A percentile compares a stretch with the other conserved stretches of the same genome.
These are phyloP conservation scores for Euphydryas editha DNA, from an alignment of 2,888 invertebrate species.

Conservation along the genomic window DNA sequence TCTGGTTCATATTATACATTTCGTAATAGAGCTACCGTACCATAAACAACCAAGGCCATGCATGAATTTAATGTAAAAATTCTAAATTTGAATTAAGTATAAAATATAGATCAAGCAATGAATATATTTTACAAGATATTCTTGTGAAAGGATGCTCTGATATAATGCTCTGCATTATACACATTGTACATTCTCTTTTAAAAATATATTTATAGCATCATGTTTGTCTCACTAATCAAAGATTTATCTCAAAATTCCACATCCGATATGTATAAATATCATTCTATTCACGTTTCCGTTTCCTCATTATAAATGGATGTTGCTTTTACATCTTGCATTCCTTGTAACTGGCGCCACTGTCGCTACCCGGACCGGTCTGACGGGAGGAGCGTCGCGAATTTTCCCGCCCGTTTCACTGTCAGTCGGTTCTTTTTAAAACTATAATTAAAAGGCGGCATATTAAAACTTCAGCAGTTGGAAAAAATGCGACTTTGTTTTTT, in stretches of 20 bases:
- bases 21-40: too few species aligned
- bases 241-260: constrained; percentile 25
- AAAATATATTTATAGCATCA: background rate
- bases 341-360: constrained; percentile 47
- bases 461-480: constrained; percentile 22
- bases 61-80: too few species aligned
- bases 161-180: too few species aligned
- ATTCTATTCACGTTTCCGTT: constrained; percentile 55
- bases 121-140: too few species aligned
- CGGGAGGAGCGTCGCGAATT: constrained; percentile 46
- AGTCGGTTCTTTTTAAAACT: constrained; percentile 43
- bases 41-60: too few species aligned
- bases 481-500: constrained; percentile 14
- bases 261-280: constrained; percentile 34
- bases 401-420: constrained; percentile 47
- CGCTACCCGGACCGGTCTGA: constrained; percentile 44
- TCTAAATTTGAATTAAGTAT: too few species aligned
- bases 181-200: too few species aligned
- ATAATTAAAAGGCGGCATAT: constrained; percentile 33
- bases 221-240: background rate
- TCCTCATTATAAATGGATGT: constrained; percentile 55
- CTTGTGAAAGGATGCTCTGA: too few species aligned
- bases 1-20: too few species aligned
- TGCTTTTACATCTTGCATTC: constrained; percentile 46
- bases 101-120: too few species aligned